Conservation (phyloP, 2,113 vertebrate species). For the Oreochromis niloticus region DNA sequence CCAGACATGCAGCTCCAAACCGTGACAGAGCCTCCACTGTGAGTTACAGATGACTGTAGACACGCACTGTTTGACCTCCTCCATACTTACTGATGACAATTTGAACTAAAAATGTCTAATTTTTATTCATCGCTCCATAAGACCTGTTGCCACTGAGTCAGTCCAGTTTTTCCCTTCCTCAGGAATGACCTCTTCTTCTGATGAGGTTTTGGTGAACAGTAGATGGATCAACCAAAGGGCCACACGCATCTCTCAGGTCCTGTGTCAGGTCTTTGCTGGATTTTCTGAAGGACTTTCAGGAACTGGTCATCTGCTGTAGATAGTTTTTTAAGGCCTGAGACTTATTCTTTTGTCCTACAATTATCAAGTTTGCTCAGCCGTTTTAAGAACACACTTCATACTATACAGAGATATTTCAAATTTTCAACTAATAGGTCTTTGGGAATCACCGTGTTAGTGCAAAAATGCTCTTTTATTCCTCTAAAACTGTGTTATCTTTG, state of each 20-base stretch:
- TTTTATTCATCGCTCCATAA: too few relatives aligned
- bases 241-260: background rate
- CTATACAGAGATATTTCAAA: background rate
- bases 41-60: background rate
- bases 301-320: background rate
- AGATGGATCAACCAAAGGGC: background rate
- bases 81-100: too few relatives aligned
- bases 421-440: background rate
- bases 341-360: background rate
- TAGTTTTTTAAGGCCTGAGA: background rate
- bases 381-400: background rate
- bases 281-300: background rate
- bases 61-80: too few relatives aligned
- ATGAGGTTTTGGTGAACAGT: background rate
- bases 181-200: background rate
- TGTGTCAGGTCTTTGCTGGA: background rate
- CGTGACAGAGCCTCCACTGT: background rate
- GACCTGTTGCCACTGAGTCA: too few relatives aligned
- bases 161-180: too few relatives aligned
- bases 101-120: too few relatives aligned
- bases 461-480: background rate
- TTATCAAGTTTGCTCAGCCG: background rate
- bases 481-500: background rate
- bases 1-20: too few relatives aligned
- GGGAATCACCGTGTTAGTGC: background rate